Base-by-base conservation (phyloP, 2,797 vertebrate species). In the Nannoperca obscura region DNA sequence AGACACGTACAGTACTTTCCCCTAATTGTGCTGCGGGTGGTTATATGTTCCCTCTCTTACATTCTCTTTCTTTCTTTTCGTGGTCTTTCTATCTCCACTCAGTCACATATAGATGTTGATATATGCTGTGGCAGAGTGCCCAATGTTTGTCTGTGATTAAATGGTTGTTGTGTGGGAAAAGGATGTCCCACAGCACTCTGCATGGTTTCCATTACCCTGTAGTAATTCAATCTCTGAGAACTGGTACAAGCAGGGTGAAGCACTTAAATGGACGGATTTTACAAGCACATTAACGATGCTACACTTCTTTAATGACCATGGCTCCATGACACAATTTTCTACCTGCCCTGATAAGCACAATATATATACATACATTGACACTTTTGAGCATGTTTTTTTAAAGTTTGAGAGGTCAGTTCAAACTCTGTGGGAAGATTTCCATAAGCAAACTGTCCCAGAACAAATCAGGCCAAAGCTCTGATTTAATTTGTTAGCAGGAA, bases 141-240 rank as follows among this genome's bases (percentile, higher is more conserved):
- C 86, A 46, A 70, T 81, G 81, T 83, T 91, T 86, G 76, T 78
- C 90, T 90, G 85, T 94, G 92, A 95, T 94, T 93, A 94, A 95
- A 94, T 78, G 90, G 87, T 93, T 93, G 87, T 92, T 94, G 90
- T 92, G 88, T 89, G 91, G 91, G 91, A 87, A 91, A 86, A 89
- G 90, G 91, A 93, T 85, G 92, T 93, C 93, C 93, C 91, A 92
- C 60, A 94, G 94, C 94, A 94, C 94, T 94, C 83, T 92, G 85
- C 87, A 88, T 71, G 80, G 80, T 90, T 91, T 93, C 94, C 93
- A 94, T 95, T 93, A 92, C 82, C 61, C 61, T 81, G 76, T 86
- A 65, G 81, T 88, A 93, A 94, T 92, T 86, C 81, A 92, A 89
- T 93, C 83, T 81, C 74, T 76, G 62, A 68, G 71, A 87, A 85